Evolutionary conservation across 2,888 invertebrate genomes (phyloP), one percentile per base, ranked within the genome.

Genomic region (Quadriops clusia): DNA sequence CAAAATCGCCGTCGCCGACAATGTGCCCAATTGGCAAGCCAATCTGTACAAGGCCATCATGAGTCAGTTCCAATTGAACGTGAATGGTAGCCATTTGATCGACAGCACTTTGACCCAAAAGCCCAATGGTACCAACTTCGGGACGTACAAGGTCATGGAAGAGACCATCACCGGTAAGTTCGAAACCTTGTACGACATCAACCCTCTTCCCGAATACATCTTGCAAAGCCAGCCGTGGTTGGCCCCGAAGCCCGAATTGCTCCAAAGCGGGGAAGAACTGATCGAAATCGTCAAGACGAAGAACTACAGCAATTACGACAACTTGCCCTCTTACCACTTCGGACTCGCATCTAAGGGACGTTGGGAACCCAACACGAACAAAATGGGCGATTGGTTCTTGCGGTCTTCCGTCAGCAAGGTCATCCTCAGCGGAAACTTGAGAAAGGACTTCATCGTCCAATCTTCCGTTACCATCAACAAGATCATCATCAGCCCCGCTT

Each of bases 21-120:
- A 64, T 1, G 46, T 73, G 2, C 58, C 68, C 9, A 67, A 73
- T 30, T 70, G 74, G 58, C 68, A 79, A 44, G 70, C 77, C 37
- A 82, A 82, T 54, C 59, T 80, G 35, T 58, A 80, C 39, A 81
- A 78, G 54, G 72, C 74, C 62, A 63, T 81, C 33, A 64, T 75
- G 29, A 70, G 77, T 43, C 70, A 77, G 47, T 61, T 82, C 28
- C 81, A 82, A 58, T 60, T 77, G 3, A 78, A 81, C 45, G 64
- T 72, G 8, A 65, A 70, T 22, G 68, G 69, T 8, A 54, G 70
- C 50, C 70, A 71, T 41, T 58, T 62, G 23, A 62, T 67, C 23
- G 58, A 63, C 23, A 65, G 62, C 41, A 49, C 58, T 12, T 56
- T 64, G 37, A 67, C 57, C 37, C 46, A 57, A 27, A 39, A 58